Percentiles rank a stretch among this genome's conserved stretches.
Conservation (phyloP, 2,888 invertebrate species). For the Drosophila ustulata region DNA sequence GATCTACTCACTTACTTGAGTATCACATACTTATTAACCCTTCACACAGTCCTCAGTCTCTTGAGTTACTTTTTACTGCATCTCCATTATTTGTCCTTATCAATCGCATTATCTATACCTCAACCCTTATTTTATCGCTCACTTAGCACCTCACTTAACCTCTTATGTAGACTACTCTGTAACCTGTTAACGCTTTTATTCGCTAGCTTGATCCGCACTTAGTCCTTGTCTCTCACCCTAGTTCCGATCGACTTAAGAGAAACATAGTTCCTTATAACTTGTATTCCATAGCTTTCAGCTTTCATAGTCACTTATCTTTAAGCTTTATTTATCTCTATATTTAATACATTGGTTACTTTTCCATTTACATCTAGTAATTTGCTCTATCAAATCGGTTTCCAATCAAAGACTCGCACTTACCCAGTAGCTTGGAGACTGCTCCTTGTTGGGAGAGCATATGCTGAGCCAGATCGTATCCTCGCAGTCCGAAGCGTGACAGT, state of each 20-base stretch:
- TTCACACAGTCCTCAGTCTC: background rate
- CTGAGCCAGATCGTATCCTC: constrained; percentile 96
- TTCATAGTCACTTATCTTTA: background rate
- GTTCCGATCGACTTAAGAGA: background rate
- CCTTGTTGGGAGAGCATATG: constrained; percentile 96
- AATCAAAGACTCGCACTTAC: constrained; percentile 86
- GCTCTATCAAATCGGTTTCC: background rate
- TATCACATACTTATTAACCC: background rate
- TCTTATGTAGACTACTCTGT: background rate
- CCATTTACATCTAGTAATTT: background rate
- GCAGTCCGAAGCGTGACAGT: constrained; percentile 91
- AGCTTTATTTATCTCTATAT: background rate
- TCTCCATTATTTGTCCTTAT: background rate
- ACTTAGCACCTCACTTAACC: background rate
- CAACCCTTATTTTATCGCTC: background rate
- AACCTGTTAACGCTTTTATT: background rate
- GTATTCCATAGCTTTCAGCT: background rate
- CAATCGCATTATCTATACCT: background rate
- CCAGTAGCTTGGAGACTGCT: constrained; percentile 95
- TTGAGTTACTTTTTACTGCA: background rate
- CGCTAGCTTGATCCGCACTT: background rate
- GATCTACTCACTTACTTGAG: background rate
- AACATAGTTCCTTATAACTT: background rate
- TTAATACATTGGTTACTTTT: no score
- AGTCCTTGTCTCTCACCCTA: background rate